Base-by-base conservation (phyloP, 2,888 invertebrate genomes). In the Chrysolina oricalcia region DNA sequence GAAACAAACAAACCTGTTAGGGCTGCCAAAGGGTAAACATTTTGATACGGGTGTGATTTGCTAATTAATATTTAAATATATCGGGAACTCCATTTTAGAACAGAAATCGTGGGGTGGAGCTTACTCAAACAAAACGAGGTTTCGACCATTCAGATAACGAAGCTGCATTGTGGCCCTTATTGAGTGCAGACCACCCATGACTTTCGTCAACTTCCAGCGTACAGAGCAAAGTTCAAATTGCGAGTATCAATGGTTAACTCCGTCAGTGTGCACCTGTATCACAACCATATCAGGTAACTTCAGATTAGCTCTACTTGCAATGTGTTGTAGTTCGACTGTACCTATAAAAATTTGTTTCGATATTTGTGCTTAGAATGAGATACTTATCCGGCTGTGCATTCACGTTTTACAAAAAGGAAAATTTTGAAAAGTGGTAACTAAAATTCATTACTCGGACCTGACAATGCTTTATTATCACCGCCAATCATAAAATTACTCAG, bases 71-170 rank as follows among this genome's bases (percentile, higher is more conserved):
- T 84, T 86, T 83, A 83, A 85, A 81, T 74, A 68, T 62, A 76
- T 78, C 84, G 79, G 79, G 73, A 77, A 80, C 85, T 83, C 86
- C 86, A 85, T 86, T 86, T 86, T 85, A 79, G 82, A 78, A 80
- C 79, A 81, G 82, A 80, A 79, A 81, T 77, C 75, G 79, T 68
- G 80, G 84, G 87, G 87, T 85, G 87, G 87, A 85, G 86, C 84
- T 81, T 83, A 78, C 64, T 69, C 74, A 78, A 81, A 67, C 80
- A 81, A 81, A 82, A 81, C 79, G 74, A 81, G 79, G 83, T 81
- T 80, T 81, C 81, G 81, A 78, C 85, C 86, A 86, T 81, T 84
- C 84, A 84, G 81, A 79, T 72, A 82, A 81, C 81, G 83, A 82
- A 81, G 81, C 74, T 79, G 73, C 73, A 78, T 76, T 80, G 80